Evolutionary conservation across 2,888 invertebrate genomes (phyloP).

Genomic region (Microctonus aethiopoides): DNA sequence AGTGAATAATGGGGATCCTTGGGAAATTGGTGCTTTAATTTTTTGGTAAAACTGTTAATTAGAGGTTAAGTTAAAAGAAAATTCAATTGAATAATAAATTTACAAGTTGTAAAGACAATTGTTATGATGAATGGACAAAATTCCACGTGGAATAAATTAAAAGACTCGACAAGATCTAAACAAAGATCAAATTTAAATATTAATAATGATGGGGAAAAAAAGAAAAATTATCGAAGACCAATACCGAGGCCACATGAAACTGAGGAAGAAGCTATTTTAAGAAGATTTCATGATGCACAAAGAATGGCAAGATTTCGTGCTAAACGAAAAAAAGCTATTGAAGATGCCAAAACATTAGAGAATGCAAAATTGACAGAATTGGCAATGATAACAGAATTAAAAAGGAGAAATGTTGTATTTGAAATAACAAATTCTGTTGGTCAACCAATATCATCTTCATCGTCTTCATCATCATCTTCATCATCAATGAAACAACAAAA

Average conservation of each 20-base stretch:
- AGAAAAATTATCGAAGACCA: slow-evolving; percentile 35
- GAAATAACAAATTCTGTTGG: slow-evolving; percentile 36
- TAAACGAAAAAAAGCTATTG: slow-evolving; percentile 50
- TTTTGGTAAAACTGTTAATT: neutral
- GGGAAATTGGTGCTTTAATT: slow-evolving; percentile 9
- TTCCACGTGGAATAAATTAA: slow-evolving; percentile 39
- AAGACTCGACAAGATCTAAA: slow-evolving; percentile 5
- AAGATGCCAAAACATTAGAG: slow-evolving; percentile 46
- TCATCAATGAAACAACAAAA: neutral
- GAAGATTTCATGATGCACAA: slow-evolving; percentile 56
- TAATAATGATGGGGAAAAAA: slow-evolving; percentile 30
- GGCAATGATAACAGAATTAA: slow-evolving; percentile 43
- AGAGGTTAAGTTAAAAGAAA: too few relatives aligned
- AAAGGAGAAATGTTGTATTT: slow-evolving; percentile 43
- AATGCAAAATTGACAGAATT: slow-evolving; percentile 43
- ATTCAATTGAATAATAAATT: neutral
- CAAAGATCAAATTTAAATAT: slow-evolving; percentile 7
- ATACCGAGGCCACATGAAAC: slow-evolving; percentile 49
- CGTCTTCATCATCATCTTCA: neutral
- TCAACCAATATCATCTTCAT: neutral
- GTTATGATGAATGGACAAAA: slow-evolving; percentile 37
- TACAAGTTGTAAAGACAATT: neutral
- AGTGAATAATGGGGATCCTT: slow-evolving; percentile 28
- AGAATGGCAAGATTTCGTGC: slow-evolving; percentile 57
- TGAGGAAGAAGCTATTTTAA: slow-evolving; percentile 52